A percentile compares a stretch with the other conserved stretches of the same genome.
These are phyloP conservation scores for Selene dorsalis DNA, from an alignment of 2,797 vertebrate genomes.

Conservation along the genomic window DNA sequence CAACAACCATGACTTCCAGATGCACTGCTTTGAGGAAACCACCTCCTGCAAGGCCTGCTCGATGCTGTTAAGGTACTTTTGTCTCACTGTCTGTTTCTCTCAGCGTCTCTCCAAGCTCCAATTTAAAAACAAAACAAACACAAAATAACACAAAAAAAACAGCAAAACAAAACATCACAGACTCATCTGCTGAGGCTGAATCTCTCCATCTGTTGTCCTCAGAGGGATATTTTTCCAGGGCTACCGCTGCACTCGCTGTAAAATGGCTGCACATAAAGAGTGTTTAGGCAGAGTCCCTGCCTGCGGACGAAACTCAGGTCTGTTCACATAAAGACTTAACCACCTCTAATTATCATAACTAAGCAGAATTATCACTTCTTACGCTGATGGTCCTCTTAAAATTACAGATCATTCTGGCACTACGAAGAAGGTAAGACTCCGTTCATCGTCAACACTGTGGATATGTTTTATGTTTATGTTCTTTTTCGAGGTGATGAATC, in stretches of 20 bases:
- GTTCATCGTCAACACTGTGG: neutral
- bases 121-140: neutral
- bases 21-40: constrained; percentile 94
- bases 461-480: constrained; percentile 1
- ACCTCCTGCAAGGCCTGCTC: constrained; percentile 91
- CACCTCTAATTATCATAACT: neutral
- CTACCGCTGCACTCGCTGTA: constrained; percentile 91
- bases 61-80: constrained; percentile 92
- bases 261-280: constrained; percentile 93
- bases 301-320: constrained; percentile 88
- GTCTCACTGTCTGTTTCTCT: neutral
- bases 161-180: neutral
- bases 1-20: constrained; percentile 94
- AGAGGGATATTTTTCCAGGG: constrained; percentile 96
- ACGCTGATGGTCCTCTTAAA: constrained; percentile 15
- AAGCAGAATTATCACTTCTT: neutral
- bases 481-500: neutral
- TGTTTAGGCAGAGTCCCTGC: constrained; percentile 89
- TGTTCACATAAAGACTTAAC: constrained; percentile 6
- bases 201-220: constrained; percentile 43
- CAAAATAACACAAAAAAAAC: too few relatives aligned
- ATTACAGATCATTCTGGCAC: constrained; percentile 76
- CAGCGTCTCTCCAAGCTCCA: neutral
- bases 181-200: neutral
- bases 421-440: constrained; percentile 77